phyloP scores from a whole-genome alignment of 2,888 invertebrate species.

The Adelphocoris suturalis region DNA sequence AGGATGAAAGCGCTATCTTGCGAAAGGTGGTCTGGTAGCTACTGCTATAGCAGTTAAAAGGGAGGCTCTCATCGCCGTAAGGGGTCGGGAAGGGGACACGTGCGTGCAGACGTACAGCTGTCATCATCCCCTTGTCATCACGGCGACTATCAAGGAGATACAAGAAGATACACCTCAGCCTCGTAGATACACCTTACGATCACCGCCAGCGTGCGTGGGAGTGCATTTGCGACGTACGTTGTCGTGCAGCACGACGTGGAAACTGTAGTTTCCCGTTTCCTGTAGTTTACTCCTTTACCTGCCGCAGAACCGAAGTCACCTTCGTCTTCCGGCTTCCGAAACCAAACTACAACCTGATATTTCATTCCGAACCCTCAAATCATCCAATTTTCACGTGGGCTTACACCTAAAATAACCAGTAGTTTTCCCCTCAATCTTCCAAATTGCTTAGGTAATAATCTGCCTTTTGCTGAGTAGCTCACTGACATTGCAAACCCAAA shows the following conservation, averaged over 20 bases:
- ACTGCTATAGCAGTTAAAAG: slow-evolving; percentile 19
- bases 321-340: not conserved
- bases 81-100: slow-evolving; percentile 5
- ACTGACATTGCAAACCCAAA: too few relatives aligned
- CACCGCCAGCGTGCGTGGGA: not conserved
- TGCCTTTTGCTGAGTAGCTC: too few relatives aligned
- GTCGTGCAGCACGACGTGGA: not conserved
- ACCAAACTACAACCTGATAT: not conserved
- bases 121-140: slow-evolving; percentile 14
- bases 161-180: not conserved
- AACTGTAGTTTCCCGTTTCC: not conserved
- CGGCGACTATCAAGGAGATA: not conserved
- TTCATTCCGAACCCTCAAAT: not conserved
- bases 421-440: too few relatives aligned
- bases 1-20: not conserved
- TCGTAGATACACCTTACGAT: not conserved
- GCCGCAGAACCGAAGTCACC: not conserved
- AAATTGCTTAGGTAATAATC: too few relatives aligned
- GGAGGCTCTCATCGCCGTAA: slow-evolving; percentile 6
- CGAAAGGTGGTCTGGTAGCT: slow-evolving; percentile 14
- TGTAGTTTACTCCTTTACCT: slow-evolving; percentile 22
- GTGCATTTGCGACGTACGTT: not conserved
- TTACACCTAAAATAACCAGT: too few relatives aligned
- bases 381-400: not conserved
- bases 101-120: slow-evolving; percentile 36